A percentile compares a stretch with the other conserved stretches of the same genome.
Evolutionary conservation across 2,797 vertebrate genomes (phyloP).

Genomic region (Acanthurus tractus): DNA sequence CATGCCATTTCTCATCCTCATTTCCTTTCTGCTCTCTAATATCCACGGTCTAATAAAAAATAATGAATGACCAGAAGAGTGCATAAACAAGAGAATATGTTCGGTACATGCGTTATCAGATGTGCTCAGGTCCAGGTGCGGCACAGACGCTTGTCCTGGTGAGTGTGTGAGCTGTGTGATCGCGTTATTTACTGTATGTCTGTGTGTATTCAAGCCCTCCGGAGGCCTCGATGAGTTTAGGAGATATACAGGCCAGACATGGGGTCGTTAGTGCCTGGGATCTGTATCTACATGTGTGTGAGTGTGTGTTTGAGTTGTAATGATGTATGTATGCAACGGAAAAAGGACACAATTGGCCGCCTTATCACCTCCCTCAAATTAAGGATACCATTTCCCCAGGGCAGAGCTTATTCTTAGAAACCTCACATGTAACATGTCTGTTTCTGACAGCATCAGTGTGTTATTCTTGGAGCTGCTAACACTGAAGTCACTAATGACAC

Average conservation of each 20-base stretch:
- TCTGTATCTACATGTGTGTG: constrained; percentile 31
- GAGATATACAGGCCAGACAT: constrained; percentile 55
- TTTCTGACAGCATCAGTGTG: constrained; percentile 49
- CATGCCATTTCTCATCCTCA: too few species aligned
- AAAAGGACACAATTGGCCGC: constrained; percentile 52
- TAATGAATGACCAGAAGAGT: too few species aligned
- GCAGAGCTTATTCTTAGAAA: constrained; percentile 65
- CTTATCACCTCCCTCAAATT: constrained; percentile 63
- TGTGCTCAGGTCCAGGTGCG: background rate
- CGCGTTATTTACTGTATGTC: constrained; percentile 2
- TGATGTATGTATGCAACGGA: constrained; percentile 51
- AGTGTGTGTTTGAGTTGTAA: constrained; percentile 21
- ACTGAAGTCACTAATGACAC: constrained; percentile 59
- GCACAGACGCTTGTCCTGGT: background rate
- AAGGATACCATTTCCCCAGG: constrained; percentile 50
- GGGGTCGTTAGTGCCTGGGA: constrained; percentile 45
- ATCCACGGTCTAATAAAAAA: background rate
- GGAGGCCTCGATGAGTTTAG: constrained; percentile 43
- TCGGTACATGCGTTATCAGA: background rate
- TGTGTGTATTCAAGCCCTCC: constrained; percentile 15
- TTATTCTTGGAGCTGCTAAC: constrained; percentile 71
- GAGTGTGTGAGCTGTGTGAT: background rate
- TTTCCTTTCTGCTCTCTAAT: background rate
- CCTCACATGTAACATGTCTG: constrained; percentile 47
- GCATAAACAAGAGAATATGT: background rate